Percentiles rank a stretch among this genome's conserved stretches.
Conservation (phyloP, 2,888 invertebrate species). For the Andrena minutula region DNA sequence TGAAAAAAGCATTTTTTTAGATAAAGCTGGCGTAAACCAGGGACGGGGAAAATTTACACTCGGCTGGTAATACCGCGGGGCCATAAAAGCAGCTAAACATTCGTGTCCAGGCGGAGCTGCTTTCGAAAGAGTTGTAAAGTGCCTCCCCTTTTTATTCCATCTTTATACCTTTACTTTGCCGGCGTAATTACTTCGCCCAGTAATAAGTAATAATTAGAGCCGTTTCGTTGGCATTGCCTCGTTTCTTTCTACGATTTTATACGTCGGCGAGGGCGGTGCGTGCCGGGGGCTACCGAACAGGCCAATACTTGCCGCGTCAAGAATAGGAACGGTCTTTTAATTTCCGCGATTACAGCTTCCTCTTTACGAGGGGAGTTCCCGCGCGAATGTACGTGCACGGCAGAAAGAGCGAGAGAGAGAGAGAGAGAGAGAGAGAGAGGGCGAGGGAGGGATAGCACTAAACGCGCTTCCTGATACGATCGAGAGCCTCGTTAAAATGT, state of each 20-base stretch:
- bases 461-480: constrained; percentile 41
- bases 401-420: neutral
- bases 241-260: neutral
- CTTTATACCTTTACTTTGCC: constrained; percentile 30
- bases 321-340: constrained; percentile 46
- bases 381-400: neutral
- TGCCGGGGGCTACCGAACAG: constrained; percentile 21
- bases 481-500: constrained; percentile 33
- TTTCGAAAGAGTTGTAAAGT: constrained; percentile 46
- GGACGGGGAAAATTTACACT: constrained; percentile 23
- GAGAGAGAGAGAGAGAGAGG: no score
- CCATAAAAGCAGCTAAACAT: constrained; percentile 38
- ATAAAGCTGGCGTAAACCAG: constrained; percentile 18
- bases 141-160: constrained; percentile 39
- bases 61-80: neutral
- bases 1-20: neutral
- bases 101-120: constrained; percentile 22
- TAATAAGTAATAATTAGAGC: constrained; percentile 64
- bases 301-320: constrained; percentile 23
- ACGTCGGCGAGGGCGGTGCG: constrained; percentile 24
- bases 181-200: constrained; percentile 53
- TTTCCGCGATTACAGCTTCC: constrained; percentile 39
- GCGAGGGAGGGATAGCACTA: constrained; percentile 1
- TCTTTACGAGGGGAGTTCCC: constrained; percentile 34
- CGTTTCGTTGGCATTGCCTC: constrained; percentile 26